Conservation (phyloP, 2,113 vertebrate species). For the Caranx melampygus region DNA sequence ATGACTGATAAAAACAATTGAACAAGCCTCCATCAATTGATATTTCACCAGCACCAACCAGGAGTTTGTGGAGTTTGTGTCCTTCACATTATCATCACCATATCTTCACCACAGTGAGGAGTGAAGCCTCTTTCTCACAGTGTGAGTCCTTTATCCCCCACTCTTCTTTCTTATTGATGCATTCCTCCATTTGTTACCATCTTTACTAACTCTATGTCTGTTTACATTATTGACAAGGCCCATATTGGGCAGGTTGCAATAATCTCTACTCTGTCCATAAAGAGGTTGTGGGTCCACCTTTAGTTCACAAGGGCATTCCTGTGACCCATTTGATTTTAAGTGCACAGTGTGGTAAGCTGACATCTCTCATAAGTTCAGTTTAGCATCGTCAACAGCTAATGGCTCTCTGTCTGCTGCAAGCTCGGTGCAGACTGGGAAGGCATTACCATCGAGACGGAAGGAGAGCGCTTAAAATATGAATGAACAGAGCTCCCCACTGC, state of each 20-base stretch:
- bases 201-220: background rate
- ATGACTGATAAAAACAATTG: background rate
- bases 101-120: too few relatives aligned
- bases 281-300: constrained; percentile 9
- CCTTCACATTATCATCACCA: background rate
- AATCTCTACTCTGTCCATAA: background rate
- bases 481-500: constrained; percentile 64
- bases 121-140: background rate
- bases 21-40: background rate
- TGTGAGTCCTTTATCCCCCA: background rate
- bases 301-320: constrained; percentile 22
- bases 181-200: background rate
- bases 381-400: constrained; percentile 70
- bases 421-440: constrained; percentile 45
- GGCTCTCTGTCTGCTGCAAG: constrained; percentile 65
- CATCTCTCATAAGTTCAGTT: constrained; percentile 64
- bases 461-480: constrained; percentile 77
- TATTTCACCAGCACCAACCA: background rate
- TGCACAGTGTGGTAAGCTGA: constrained; percentile 45
- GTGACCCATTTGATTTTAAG: constrained; percentile 64
- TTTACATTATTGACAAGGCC: constrained; percentile 25
- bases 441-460: constrained; percentile 72
- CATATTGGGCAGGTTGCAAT: constrained; percentile 9
- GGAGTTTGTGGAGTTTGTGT: background rate
- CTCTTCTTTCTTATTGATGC: background rate